phyloP scores from a whole-genome alignment of 2,113 vertebrate genomes.

The Perca flavescens region DNA sequence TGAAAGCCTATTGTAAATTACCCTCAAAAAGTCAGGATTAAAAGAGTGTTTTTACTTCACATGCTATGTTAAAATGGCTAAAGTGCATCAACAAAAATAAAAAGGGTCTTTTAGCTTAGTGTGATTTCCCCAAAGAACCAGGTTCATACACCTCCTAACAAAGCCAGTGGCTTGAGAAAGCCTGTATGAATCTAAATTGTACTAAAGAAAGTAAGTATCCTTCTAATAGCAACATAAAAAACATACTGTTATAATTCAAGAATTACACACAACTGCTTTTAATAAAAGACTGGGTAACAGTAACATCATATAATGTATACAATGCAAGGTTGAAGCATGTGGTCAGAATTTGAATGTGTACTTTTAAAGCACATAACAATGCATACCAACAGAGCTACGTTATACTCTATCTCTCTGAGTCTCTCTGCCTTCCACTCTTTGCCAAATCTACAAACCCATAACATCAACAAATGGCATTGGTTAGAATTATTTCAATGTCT shows the following conservation, averaged over 20 bases:
- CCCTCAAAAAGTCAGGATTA: neutral
- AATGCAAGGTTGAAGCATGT: slow-evolving; percentile 46
- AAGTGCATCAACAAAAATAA: neutral
- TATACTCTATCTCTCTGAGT: neutral
- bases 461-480: slow-evolving; percentile 28
- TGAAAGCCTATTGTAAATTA: slow-evolving; percentile 7
- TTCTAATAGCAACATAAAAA: neutral
- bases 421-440: neutral
- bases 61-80: neutral
- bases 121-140: neutral
- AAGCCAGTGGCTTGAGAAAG: neutral
- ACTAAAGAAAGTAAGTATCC: neutral
- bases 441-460: neutral
- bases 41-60: neutral
- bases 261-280: slow-evolving; percentile 27
- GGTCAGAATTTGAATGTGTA: slow-evolving; percentile 52
- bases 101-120: neutral
- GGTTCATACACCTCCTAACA: neutral
- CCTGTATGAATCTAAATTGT: neutral
- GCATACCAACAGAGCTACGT: slow-evolving; percentile 45
- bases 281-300: slow-evolving; percentile 21
- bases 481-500: slow-evolving; percentile 3
- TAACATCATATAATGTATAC: slow-evolving; percentile 40
- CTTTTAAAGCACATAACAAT: slow-evolving; percentile 13
- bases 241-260: slow-evolving; percentile 4